phyloP scores from a whole-genome alignment of 53 echinoderm and acorn worm genomes.

The Temnopleurus reevesii region DNA sequence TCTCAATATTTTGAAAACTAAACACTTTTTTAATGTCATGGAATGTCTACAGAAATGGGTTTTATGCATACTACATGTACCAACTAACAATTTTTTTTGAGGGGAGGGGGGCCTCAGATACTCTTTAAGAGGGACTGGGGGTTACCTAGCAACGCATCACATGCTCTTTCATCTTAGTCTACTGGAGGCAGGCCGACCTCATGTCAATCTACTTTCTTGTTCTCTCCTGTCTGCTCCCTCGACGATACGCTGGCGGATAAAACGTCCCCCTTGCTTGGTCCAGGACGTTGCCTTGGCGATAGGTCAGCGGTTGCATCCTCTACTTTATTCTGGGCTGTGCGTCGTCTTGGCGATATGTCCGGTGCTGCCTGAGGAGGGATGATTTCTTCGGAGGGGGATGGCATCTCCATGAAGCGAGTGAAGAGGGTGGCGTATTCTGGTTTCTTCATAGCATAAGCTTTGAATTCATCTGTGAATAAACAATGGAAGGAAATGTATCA shows the following conservation, averaged over 20 bases:
- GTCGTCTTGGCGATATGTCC: background rate
- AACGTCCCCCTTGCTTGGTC: constrained; percentile 26
- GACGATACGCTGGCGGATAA: background rate
- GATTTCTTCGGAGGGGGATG: constrained; percentile 52
- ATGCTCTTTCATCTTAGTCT: background rate
- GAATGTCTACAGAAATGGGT: too few species aligned
- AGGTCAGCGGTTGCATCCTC: background rate
- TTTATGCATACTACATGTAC: too few species aligned
- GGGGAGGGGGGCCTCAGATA: background rate
- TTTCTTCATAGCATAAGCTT: constrained; percentile 81
- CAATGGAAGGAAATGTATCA: background rate
- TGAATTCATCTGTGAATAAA: constrained; percentile 82
- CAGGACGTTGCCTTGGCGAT: background rate
- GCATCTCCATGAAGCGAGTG: constrained; percentile 72
- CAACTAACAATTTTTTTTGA: background rate
- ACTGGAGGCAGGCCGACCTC: constrained; percentile 64
- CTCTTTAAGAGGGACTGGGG: background rate
- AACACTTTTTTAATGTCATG: too few species aligned
- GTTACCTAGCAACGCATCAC: constrained; percentile 27
- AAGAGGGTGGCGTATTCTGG: constrained; percentile 94
- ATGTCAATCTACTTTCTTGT: constrained; percentile 68
- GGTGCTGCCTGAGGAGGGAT: constrained; percentile 52
- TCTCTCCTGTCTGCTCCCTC: constrained; percentile 1
- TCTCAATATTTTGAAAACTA: too few species aligned
- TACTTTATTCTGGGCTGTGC: too few species aligned